phyloP scores from a whole-genome alignment of 2,113 vertebrate genomes.

The Lota lota region DNA sequence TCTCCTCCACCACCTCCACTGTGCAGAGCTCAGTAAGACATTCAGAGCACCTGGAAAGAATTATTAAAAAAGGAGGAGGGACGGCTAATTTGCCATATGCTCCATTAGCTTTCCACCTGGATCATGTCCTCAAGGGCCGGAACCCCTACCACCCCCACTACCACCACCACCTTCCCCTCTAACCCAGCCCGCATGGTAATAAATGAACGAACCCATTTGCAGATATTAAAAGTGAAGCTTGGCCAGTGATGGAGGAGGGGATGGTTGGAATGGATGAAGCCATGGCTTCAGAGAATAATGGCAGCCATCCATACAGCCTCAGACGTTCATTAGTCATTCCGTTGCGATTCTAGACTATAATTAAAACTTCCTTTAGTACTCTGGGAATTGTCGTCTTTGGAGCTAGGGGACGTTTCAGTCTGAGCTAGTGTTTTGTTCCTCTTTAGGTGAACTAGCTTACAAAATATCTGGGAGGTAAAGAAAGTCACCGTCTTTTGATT shows the following conservation, averaged over 20 bases:
- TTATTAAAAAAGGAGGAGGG: not conserved
- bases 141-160: not conserved
- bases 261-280: slow-evolving; percentile 15
- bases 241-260: slow-evolving; percentile 15
- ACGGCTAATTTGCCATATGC: slow-evolving; percentile 26
- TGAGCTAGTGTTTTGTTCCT: not conserved
- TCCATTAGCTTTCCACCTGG: slow-evolving; percentile 28
- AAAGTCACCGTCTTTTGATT: no score
- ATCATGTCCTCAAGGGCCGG: slow-evolving; percentile 13
- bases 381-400: slow-evolving; percentile 33
- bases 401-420: slow-evolving; percentile 41
- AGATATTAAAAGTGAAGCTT: slow-evolving; percentile 14
- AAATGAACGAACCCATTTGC: slow-evolving; percentile 12
- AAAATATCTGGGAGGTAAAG: no score
- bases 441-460: no score
- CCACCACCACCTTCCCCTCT: not conserved
- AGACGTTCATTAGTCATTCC: slow-evolving; percentile 53
- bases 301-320: slow-evolving; percentile 25
- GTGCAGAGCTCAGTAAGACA: slow-evolving; percentile 4
- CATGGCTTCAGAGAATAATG: slow-evolving; percentile 28
- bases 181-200: slow-evolving; percentile 13
- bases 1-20: no score
- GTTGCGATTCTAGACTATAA: slow-evolving; percentile 43
- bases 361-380: slow-evolving; percentile 57
- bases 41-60: slow-evolving; percentile 10